phyloP scores from a whole-genome alignment of 1,140 invertebrate genomes.

The Neuroterus valhalla region DNA sequence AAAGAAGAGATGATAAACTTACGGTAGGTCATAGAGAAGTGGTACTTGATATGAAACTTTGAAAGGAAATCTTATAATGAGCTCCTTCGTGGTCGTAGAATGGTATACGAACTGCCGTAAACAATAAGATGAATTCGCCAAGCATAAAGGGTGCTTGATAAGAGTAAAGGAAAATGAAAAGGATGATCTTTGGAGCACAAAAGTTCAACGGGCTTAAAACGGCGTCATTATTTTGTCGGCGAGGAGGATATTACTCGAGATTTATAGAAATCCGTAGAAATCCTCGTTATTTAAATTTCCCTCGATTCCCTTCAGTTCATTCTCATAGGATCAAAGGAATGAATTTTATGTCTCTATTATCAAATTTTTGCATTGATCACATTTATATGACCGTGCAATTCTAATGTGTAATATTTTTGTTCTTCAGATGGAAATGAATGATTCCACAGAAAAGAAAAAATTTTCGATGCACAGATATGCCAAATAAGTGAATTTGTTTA shows the following conservation, averaged over 20 bases:
- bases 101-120: neutral
- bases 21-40: neutral
- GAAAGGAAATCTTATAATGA: neutral
- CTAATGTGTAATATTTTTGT: too few relatives aligned
- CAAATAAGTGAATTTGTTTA: too few relatives aligned
- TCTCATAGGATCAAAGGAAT: too few relatives aligned
- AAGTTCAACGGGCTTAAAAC: neutral
- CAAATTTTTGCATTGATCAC: too few relatives aligned
- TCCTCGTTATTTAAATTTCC: too few relatives aligned
- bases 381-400: too few relatives aligned
- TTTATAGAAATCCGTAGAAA: too few relatives aligned
- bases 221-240: neutral
- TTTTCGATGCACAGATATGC: too few relatives aligned
- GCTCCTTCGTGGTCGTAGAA: neutral
- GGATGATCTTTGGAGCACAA: neutral
- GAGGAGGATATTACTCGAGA: neutral
- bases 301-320: too few relatives aligned
- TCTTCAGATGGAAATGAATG: too few relatives aligned
- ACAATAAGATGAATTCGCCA: neutral
- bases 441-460: too few relatives aligned
- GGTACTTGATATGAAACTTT: neutral
- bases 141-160: neutral
- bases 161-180: slow-evolving; percentile 13
- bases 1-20: neutral
- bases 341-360: too few relatives aligned